Conservation (phyloP, 2,888 invertebrate species). For the Criorhina ranunculi region DNA sequence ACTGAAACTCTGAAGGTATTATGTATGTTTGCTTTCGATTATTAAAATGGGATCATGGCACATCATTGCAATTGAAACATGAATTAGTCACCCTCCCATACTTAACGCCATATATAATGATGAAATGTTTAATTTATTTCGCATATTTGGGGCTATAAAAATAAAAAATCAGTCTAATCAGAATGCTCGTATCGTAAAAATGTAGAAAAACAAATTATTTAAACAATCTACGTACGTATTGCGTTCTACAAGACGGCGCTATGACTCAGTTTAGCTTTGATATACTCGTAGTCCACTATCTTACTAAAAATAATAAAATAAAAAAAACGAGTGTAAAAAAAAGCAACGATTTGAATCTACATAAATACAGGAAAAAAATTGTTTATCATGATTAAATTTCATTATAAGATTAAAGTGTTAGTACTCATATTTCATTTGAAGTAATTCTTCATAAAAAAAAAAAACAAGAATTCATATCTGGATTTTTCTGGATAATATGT, state of each 20-base stretch:
- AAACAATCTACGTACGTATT: neutral
- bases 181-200: constrained; percentile 3
- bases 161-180: neutral
- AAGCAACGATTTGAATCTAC: neutral
- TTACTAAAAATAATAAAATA: constrained; percentile 6
- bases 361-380: neutral
- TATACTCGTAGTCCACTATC: neutral
- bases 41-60: too few relatives aligned
- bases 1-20: too few relatives aligned
- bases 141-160: too few relatives aligned
- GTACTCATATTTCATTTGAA: constrained; percentile 3
- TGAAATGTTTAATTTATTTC: too few relatives aligned
- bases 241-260: neutral
- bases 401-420: neutral
- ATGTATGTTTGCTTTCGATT: too few relatives aligned
- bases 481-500: constrained; percentile 14
- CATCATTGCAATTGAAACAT: too few relatives aligned
- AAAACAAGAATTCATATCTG: neutral
- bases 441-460: constrained; percentile 2
- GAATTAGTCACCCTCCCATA: too few relatives aligned
- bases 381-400: constrained; percentile 16
- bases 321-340: constrained; percentile 8
- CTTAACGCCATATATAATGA: too few relatives aligned
- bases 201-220: constrained; percentile 1
- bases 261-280: neutral